Base-by-base conservation (phyloP, 2,797 vertebrate species). In the Gallinago nigripennis region DNA sequence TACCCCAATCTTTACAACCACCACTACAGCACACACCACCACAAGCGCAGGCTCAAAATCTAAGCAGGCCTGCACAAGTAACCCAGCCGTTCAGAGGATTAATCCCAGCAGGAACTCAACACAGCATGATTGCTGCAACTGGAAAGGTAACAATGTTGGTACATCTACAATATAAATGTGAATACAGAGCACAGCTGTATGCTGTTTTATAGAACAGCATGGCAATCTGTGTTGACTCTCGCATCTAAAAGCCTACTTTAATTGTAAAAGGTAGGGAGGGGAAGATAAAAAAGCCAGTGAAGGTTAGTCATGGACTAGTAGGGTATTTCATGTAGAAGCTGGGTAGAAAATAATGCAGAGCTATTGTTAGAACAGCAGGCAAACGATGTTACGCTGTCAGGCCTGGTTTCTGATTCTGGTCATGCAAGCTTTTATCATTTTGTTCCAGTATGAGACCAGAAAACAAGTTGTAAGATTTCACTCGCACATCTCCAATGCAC, bases 11-110 rank as follows among this genome's bases (percentile, higher is more conserved):
- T 33, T 90, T 99, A 66, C 99, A 99, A 30, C 98, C 98, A 48
- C 97, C 98, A 5, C 87, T 98, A 53, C 98, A 98, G 94, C 99
- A 99, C 21, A 99, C 98, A 1, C 98, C 99, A 13, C 98, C 99
- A 2, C 99, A 99, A 72, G 98, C 98, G 1, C 99, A 98, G 94
- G 98, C 99, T 54, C 99, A 98, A 39, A 99, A 97, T 94, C 98
- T 99, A 51, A 99, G 97, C 97, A 98, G 99, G 27, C 98, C 99
- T 85, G 98, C 99, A 14, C 98, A 99, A 53, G 98, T 98, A 46
- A 99, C 98, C 76, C 99, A 99, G 94, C 97, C 98, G 31, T 99
- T 99, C 97, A 95, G 99, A 95, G 98, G 99, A 70, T 91, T 99
- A 27, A 99, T 99, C 96, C 97, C 98, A 75, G 98, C 99, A 33